Conservation (phyloP, 2,797 vertebrate species). For the Rhynchotus rufescens region DNA sequence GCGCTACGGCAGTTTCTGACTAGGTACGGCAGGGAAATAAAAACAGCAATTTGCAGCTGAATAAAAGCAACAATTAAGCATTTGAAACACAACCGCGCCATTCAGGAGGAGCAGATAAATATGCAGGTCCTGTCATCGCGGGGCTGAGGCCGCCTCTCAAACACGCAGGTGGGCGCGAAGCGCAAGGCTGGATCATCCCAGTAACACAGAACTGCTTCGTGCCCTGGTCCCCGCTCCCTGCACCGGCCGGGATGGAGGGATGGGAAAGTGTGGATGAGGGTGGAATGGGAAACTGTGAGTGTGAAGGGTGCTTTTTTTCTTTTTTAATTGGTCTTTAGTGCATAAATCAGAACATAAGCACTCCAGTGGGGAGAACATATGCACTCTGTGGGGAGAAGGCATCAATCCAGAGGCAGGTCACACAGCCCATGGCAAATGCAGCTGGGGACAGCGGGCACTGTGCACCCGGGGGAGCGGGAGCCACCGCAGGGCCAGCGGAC, state of each 20-base stretch:
- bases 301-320: no score
- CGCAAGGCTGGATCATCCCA: background rate
- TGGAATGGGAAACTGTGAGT: no score
- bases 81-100: conserved; percentile 41
- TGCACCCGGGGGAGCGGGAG: no score
- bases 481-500: no score
- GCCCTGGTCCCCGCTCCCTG: rapidly evolving
- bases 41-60: conserved; percentile 64
- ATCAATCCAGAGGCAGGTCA: no score
- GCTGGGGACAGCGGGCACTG: no score
- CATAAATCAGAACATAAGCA: no score
- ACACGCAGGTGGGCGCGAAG: conserved; percentile 46
- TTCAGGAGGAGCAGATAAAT: conserved; percentile 46
- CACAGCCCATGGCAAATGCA: background rate
- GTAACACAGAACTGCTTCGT: background rate
- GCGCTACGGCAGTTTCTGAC: background rate
- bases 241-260: background rate
- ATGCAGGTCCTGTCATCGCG: background rate
- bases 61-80: conserved; percentile 69
- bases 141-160: conserved; percentile 39
- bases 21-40: background rate
- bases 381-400: no score
- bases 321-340: no score
- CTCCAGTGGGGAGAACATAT: no score
- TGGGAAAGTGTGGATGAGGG: background rate